Conservation (phyloP, 2,113 vertebrate genomes). For the Piprites chloris region DNA sequence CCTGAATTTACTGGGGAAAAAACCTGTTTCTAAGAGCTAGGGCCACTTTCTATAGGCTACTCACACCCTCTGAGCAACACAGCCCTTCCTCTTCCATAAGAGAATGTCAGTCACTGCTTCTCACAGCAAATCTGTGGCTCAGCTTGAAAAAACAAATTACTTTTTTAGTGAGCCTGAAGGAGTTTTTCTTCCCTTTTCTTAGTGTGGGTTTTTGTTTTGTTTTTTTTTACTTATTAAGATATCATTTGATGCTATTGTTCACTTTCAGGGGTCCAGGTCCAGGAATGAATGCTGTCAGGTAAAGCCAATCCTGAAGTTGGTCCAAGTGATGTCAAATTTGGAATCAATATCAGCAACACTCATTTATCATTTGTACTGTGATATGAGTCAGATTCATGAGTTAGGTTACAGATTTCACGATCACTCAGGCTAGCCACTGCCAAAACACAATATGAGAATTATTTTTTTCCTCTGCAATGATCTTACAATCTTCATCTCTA, state of each 20-base stretch:
- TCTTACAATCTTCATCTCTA: not conserved
- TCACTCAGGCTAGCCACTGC: not conserved
- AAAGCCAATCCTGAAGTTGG: not conserved
- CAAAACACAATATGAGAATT: not conserved
- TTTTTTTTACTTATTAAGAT: not conserved
- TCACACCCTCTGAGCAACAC: not conserved
- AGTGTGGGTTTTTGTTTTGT: too few relatives aligned
- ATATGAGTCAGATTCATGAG: not conserved
- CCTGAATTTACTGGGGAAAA: not conserved
- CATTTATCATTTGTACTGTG: not conserved
- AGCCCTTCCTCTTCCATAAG: not conserved
- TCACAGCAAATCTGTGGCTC: not conserved
- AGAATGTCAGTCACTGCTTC: not conserved
- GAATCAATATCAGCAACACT: not conserved
- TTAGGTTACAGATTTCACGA: not conserved
- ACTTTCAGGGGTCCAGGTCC: not conserved
- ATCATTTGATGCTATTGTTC: not conserved
- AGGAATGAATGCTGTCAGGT: not conserved
- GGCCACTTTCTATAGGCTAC: not conserved
- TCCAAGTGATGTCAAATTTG: not conserved
- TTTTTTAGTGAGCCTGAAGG: not conserved
- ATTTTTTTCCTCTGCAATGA: not conserved
- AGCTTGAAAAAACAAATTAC: not conserved
- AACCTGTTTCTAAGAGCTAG: conserved; percentile 12
- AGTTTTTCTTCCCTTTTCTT: not conserved